Base-by-base conservation (phyloP, 2,797 vertebrate genomes). In the Gobio occitaniae region DNA sequence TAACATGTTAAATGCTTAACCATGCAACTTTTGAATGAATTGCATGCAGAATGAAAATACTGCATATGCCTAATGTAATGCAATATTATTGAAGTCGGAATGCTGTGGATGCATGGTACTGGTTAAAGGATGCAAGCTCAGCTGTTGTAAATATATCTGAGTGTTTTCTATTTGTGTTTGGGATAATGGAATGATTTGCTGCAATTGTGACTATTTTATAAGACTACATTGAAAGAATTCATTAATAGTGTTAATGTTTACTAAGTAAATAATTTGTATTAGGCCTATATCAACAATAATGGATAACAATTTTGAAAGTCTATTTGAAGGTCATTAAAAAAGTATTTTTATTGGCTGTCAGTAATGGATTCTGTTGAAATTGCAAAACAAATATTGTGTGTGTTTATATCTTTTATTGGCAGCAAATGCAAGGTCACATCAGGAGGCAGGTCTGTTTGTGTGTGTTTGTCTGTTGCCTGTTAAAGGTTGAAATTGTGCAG, bases 31-130 rank as follows among this genome's bases (percentile, higher is more conserved):
- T 15, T 72, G 17, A 61, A 61, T 61, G 2, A 32, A 29, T 13
- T 72, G 3, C 5, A 59, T 71, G 36, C 15, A 81, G 50, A 41
- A 17, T 9, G 0, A 29, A 71, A 78, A 72, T 38, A 6, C 21
- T 74, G 25, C 50, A 13, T 50, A 36, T 82, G 41, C 2, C 41
- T 41, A 38, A 10, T 61, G 11, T 36, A 75, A 54, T 79, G 47
- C 44, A 52, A 74, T 48, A 17, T n/a, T 19, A 59, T 32, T 83
- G 17, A 88, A 71, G 63, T 56, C 25, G 68, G n/a, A 32, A 50
- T 84, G 36, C 76, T 65, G 72, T 84, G 86, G 48, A 82, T 79
- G 74, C 16, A 25, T 52, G 66, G 41, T 70, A 21, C 38, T 38
- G 15, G 19, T 76, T 82, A 38, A 19, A 66, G 56, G 41, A 69